phyloP scores from a whole-genome alignment of 2,888 invertebrate genomes.

The Drosophila koepferae region DNA sequence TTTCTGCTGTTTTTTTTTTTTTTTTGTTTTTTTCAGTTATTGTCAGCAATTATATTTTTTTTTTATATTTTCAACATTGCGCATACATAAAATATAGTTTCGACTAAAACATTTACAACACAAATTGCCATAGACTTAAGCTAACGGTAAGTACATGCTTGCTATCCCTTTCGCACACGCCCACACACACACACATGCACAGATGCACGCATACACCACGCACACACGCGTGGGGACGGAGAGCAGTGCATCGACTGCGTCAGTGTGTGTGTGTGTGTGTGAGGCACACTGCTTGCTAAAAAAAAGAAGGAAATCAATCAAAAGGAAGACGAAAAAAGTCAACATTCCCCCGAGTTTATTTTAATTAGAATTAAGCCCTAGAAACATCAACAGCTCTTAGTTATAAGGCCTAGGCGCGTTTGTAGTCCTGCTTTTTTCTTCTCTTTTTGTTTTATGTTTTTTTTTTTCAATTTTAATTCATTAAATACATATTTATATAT shows the following conservation, averaged over 20 bases:
- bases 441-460: too few relatives aligned
- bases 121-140: constrained; percentile 8
- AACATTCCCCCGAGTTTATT: constrained; percentile 27
- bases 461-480: neutral
- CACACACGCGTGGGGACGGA: constrained; percentile 63
- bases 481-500: neutral
- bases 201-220: constrained; percentile 32
- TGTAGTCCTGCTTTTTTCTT: constrained; percentile 18
- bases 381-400: constrained; percentile 39
- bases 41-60: constrained; percentile 67
- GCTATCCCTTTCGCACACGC: constrained; percentile 19
- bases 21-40: constrained; percentile 53
- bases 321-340: constrained; percentile 7
- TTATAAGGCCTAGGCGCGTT: constrained; percentile 37
- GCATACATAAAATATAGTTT: constrained; percentile 9
- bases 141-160: constrained; percentile 45
- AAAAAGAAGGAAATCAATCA: constrained; percentile 4
- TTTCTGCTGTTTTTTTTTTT: constrained; percentile 21
- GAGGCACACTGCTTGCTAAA: constrained; percentile 14
- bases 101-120: neutral
- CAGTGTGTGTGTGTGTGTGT: neutral
- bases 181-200: neutral
- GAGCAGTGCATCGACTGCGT: constrained; percentile 33
- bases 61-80: constrained; percentile 20
- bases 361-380: constrained; percentile 40